A percentile compares a stretch with the other conserved stretches of the same genome.
These are phyloP conservation scores for Marmota flaviventris DNA, from an alignment of 2,113 vertebrate species.

Conservation along the genomic window DNA sequence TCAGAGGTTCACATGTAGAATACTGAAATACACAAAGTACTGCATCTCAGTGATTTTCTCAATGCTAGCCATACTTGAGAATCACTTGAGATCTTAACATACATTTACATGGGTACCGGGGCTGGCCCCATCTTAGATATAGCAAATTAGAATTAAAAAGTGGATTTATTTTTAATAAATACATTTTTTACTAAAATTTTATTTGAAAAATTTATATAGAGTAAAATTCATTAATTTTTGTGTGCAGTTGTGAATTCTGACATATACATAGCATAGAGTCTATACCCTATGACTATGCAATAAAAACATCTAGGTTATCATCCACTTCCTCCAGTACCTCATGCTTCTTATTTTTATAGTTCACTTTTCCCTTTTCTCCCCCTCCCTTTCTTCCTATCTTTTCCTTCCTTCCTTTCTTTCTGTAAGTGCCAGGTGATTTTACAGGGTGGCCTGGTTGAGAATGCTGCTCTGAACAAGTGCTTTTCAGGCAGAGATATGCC, in stretches of 20 bases:
- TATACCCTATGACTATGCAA: background rate
- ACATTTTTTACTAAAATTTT: background rate
- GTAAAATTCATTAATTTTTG: background rate
- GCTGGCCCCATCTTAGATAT: background rate
- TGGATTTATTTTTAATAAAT: background rate
- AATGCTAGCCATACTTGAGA: background rate
- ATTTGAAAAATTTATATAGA: background rate
- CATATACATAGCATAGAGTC: background rate
- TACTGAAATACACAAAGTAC: background rate
- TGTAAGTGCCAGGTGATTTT: background rate
- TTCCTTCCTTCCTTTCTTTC: background rate
- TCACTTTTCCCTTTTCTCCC: background rate
- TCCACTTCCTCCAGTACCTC: background rate
- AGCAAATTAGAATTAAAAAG: background rate
- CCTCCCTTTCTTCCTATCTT: no score
- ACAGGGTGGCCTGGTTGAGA: background rate
- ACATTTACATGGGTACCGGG: background rate
- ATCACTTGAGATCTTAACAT: background rate
- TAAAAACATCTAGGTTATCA: background rate
- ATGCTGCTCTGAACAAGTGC: background rate
- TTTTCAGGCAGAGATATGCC: background rate
- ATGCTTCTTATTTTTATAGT: background rate
- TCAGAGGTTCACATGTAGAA: background rate
- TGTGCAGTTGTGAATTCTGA: background rate
- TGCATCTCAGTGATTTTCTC: background rate